phyloP scores from a whole-genome alignment of 1,140 invertebrate genomes.

The Plectus sambesii region DNA sequence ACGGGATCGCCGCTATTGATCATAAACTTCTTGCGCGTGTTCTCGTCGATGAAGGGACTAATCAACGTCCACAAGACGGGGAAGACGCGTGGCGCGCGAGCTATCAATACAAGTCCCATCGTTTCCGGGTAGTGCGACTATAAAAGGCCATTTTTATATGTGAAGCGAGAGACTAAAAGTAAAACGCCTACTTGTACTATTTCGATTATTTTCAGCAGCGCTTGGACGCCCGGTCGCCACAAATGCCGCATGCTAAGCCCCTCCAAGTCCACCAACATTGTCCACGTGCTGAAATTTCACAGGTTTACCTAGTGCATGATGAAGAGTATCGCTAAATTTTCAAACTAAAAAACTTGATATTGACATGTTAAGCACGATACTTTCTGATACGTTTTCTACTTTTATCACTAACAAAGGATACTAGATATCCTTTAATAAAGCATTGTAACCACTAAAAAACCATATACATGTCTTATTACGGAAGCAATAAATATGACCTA shows the following conservation, averaged over 20 bases:
- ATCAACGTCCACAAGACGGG: conserved; percentile 93
- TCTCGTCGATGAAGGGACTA: conserved; percentile 91
- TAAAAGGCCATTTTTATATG: conserved; percentile 7
- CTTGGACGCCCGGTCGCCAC: conserved; percentile 80
- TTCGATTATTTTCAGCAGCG: conserved; percentile 80
- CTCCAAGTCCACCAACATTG: conserved; percentile 77
- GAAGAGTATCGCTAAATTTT: background rate
- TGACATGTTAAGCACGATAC: no score
- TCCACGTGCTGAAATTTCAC: conserved; percentile 56
- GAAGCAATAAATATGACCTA: no score
- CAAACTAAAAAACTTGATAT: no score
- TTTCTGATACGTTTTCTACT: no score
- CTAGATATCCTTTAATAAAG: no score
- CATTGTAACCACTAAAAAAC: no score
- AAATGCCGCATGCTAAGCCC: conserved; percentile 78
- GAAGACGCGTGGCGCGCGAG: conserved; percentile 77
- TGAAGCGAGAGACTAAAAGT: conserved; percentile 12
- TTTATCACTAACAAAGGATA: no score
- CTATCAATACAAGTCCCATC: conserved; percentile 72
- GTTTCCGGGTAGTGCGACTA: conserved; percentile 85
- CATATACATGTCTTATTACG: no score
- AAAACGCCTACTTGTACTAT: conserved; percentile 60
- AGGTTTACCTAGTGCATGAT: background rate
- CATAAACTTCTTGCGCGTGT: conserved; percentile 76
- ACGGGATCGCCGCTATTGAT: conserved; percentile 37